Evolutionary conservation across 1,140 invertebrate genomes (phyloP), one percentile per base, ranked within the genome.

Genomic region (Whitmania pigra): DNA sequence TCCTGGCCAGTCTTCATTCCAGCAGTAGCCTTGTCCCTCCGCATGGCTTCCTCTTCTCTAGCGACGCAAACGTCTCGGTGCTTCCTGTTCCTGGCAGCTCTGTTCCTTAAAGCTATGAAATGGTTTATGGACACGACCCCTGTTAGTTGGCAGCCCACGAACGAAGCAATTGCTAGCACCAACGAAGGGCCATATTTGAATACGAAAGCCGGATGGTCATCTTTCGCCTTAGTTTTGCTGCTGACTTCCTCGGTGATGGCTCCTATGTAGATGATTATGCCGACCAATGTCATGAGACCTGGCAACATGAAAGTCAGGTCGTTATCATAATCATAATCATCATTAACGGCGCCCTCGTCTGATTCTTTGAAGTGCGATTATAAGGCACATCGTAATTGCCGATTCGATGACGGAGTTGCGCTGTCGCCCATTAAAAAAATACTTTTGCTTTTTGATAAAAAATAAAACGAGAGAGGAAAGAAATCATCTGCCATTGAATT

Each of bases 241-340:
- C 80, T 79, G 7, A 80, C 80, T 75, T 82, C 80, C 54, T 80
- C 79, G 29, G 79, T 82, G 69, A 82, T 82, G 76, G 80, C 80
- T 74, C 79, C 79, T 75, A 82, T 82, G 72, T 80, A 82, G 3
- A 81, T 75, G 49, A 82, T 81, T 53, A 82, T 80, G 31, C 80
- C 80, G n/a, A 80, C 78, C 54, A 82, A 73, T 6, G 78, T 80
- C 72, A 77, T 79, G 53, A 82, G 73, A 67, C 80, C 80, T 82
- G 76, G 53, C 18, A 31, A 31, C 22, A 63, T 63, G 3, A 63
- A 31, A 31, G 22, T n/a, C 57, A 63, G 43, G 43, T 49, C 43
- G 43, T 49, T 13, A 17, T 49, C 43, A 17, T 49, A 11, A 17
- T 49, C 43, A 17, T 49, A 4, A 49, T 49, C 43, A 49, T 49